phyloP scores from a whole-genome alignment of 1,140 invertebrate genomes.

The Macrotrachela quadricornifera region DNA sequence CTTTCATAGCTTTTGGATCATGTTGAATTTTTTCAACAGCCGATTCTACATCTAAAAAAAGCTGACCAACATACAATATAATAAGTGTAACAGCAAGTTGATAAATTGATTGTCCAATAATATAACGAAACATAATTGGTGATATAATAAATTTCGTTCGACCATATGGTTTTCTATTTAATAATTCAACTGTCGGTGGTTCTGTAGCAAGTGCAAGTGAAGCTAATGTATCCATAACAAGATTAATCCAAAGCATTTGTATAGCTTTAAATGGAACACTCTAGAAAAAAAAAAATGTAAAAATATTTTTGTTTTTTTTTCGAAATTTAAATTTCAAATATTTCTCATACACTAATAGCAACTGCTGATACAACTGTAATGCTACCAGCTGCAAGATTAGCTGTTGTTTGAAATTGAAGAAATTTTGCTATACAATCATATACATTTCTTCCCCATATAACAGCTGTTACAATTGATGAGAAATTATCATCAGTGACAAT shows the following conservation, averaged over 20 bases:
- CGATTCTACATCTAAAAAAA: not conserved
- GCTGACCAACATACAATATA: constrained; percentile 9
- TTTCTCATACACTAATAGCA: constrained; percentile 30
- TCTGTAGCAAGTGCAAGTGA: constrained; percentile 9
- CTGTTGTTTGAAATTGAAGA: constrained; percentile 41
- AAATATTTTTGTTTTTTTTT: too few species aligned
- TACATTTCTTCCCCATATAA: constrained; percentile 31
- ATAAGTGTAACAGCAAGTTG: constrained; percentile 5
- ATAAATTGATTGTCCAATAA: constrained; percentile 8
- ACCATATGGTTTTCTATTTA: constrained; percentile 10
- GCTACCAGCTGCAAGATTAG: constrained; percentile 47
- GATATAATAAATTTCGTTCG: constrained; percentile 7
- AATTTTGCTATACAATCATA: constrained; percentile 30
- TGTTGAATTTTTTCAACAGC: constrained; percentile 9
- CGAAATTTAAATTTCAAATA: too few species aligned
- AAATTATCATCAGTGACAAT: constrained; percentile 26
- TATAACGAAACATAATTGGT: constrained; percentile 1
- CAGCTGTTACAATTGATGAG: constrained; percentile 24
- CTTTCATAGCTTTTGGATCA: constrained; percentile 52
- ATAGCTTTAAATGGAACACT: constrained; percentile 19
- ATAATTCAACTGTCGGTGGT: constrained; percentile 5
- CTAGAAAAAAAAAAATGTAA: too few species aligned
- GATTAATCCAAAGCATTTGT: constrained; percentile 11
- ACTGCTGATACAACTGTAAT: constrained; percentile 5
- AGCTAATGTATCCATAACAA: constrained; percentile 10